Percentiles rank a stretch among this genome's conserved stretches.
Conservation (phyloP, 2,113 vertebrate species). For the Scalopus aquaticus region DNA sequence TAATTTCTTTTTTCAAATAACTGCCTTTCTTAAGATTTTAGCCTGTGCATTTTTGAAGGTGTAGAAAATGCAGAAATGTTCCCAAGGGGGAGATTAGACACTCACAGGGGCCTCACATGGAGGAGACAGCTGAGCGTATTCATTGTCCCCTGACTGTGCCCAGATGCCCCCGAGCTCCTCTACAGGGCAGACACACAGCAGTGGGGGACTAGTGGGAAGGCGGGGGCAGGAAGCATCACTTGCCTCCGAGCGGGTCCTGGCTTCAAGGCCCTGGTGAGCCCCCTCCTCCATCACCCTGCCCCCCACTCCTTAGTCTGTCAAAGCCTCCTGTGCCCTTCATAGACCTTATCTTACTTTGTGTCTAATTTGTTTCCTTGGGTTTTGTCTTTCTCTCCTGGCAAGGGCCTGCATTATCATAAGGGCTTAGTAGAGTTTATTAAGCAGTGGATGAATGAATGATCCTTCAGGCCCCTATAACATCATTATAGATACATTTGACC, state of each 20-base stretch:
- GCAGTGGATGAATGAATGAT: not conserved
- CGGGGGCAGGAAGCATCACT: accelerated
- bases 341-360: not conserved
- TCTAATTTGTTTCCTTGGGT: not conserved
- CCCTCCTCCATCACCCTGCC: not conserved
- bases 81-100: not conserved
- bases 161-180: not conserved
- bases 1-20: not conserved
- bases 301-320: not conserved
- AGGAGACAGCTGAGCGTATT: not conserved
- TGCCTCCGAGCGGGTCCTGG: not conserved
- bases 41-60: not conserved
- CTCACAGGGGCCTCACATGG: no score
- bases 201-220: no score
- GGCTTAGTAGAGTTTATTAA: not conserved
- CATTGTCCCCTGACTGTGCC: not conserved
- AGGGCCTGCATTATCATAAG: not conserved
- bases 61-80: not conserved
- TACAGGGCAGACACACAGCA: accelerated
- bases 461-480: not conserved
- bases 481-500: not conserved
- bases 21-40: not conserved
- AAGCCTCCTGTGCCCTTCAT: not conserved
- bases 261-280: not conserved
- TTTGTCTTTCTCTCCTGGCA: not conserved